Conservation (phyloP, 2,797 vertebrate species). For the Chromobotia macracanthus region DNA sequence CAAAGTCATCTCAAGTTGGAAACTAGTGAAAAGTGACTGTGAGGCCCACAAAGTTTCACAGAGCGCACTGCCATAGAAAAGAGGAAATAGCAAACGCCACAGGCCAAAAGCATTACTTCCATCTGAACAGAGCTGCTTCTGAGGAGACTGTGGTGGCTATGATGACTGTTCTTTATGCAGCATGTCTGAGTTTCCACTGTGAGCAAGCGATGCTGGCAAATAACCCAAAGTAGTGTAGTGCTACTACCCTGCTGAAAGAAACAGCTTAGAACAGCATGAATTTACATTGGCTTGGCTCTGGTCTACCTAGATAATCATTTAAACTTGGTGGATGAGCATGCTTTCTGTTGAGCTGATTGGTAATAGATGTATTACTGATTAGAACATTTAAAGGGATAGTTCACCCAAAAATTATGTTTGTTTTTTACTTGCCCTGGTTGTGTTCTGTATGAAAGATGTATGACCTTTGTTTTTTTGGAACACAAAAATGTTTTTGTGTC, state of each 20-base stretch:
- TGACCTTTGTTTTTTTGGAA: too few species aligned
- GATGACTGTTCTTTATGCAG: slow-evolving; percentile 22
- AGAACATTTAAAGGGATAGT: too few species aligned
- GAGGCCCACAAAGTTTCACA: slow-evolving; percentile 9
- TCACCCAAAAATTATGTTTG: too few species aligned
- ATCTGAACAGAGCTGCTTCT: neutral
- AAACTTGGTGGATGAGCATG: neutral
- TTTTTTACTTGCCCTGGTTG: too few species aligned
- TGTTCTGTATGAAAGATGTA: too few species aligned
- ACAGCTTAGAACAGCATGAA: neutral
- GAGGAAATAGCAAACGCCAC: neutral
- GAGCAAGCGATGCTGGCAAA: neutral
- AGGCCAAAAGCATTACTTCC: neutral
- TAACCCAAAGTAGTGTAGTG: neutral
- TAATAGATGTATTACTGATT: too few species aligned
- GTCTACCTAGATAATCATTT: neutral
- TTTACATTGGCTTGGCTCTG: neutral
- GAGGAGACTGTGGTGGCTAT: neutral
- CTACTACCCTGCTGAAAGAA: neutral
- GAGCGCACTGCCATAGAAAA: slow-evolving; percentile 7
- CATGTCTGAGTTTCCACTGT: neutral
- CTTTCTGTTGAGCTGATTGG: too few species aligned
- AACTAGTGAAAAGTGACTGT: slow-evolving; percentile 27
- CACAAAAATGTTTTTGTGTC: too few species aligned
- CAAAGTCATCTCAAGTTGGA: slow-evolving; percentile 46